Evolutionary conservation across 1,140 invertebrate species (phyloP), one percentile per base, ranked within the genome.

Genomic region (Eubasilissa regina): DNA sequence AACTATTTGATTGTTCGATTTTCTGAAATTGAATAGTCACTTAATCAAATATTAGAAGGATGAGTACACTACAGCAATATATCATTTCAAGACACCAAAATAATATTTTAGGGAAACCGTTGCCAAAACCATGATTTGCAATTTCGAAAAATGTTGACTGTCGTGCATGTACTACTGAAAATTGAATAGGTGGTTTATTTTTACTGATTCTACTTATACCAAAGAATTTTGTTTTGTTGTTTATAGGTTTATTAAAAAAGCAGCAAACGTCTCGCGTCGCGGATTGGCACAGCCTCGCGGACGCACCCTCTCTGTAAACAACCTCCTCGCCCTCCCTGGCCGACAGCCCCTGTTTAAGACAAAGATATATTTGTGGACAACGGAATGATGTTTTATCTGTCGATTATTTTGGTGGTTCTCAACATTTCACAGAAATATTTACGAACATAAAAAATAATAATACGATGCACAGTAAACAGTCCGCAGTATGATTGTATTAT

Each of bases 351-450:
- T 68, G 64, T 43, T n/a, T 12, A 66, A 45, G 62, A 66, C 62
- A 70, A 70, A 70, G 66, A 70, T 70, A 70, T 70, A 70, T 70
- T 48, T 70, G 66, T 70, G 66, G 66, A 70, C 44, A 62, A 25
- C 58, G 17, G 25, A 70, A 21, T 70, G 17, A n/a, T 47, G 25
- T 70, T 47, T 64, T 64, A 43, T 15, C 21, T 64, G 15, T 13
- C 35, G 62, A 64, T 64, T 43, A 15, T 56, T 15, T n/a, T 12
- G 21, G n/a, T 44, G 62, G 62, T 64, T 64, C 62, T 64, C 62
- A 64, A 64, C 15, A 4, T 64, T 56, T 17, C 0, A 3, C 6
- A 6, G 6, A 35, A 35, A 35, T 35, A 3, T 3, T 35, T 35
- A 6, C 25, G 25, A 3, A 35, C 6, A 3, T 35, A 35, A 35